phyloP scores from a whole-genome alignment of 2,797 vertebrate species.

The Orientallactaga sibirica region DNA sequence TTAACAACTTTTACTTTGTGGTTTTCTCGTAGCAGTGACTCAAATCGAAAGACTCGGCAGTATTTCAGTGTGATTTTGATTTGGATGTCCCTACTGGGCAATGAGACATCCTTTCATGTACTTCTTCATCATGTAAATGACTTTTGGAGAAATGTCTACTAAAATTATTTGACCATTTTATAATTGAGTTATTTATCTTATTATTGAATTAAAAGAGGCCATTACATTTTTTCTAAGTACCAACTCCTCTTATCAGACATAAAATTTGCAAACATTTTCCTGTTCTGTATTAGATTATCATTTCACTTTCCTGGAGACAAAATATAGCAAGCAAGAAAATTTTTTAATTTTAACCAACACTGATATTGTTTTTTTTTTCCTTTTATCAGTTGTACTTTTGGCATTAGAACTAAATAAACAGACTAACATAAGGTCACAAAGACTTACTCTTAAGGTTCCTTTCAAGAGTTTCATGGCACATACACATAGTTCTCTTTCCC shows the following conservation, averaged over 20 bases:
- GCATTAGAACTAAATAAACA: conserved; percentile 6
- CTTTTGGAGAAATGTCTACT: conserved; percentile 20
- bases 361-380: neutral
- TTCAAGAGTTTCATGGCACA: neutral
- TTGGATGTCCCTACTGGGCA: conserved; percentile 7
- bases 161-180: conserved; percentile 52
- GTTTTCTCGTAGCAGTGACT: neutral
- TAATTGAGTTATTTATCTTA: neutral
- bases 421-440: neutral
- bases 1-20: neutral
- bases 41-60: neutral
- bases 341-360: neutral
- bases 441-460: neutral
- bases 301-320: conserved; percentile 22
- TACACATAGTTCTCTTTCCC: neutral
- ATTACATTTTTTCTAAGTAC: neutral
- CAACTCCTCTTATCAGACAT: conserved; percentile 20
- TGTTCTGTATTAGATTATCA: neutral
- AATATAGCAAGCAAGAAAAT: neutral
- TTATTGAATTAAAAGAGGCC: neutral
- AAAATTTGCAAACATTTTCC: conserved; percentile 7
- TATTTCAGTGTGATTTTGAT: neutral
- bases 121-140: neutral
- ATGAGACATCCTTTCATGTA: neutral
- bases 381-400: conserved; percentile 2